These are phyloP conservation scores for Drosophila truncata DNA, from an alignment of 1,140 invertebrate genomes.

Conservation along the genomic window DNA sequence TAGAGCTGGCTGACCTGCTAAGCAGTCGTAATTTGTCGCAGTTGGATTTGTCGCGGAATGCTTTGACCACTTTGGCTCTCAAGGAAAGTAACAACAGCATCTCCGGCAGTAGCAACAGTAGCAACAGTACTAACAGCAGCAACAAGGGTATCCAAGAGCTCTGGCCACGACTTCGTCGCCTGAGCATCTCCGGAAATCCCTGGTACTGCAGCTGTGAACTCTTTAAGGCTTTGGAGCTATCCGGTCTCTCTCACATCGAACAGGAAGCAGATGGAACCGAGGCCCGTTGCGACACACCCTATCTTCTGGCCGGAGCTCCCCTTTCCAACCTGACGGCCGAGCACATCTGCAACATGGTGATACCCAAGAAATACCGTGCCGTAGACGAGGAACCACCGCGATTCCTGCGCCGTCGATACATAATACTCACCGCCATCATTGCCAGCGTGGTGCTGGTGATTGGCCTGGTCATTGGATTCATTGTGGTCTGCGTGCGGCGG, in stretches of 20 bases:
- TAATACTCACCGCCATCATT: conserved; percentile 77
- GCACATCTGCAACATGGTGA: conserved; percentile 69
- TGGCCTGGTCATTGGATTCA: conserved; percentile 77
- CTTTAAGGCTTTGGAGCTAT: conserved; percentile 55
- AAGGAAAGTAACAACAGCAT: conserved; percentile 23
- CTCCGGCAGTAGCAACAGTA: background rate
- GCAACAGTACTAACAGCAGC: background rate
- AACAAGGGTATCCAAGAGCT: background rate
- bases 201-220: conserved; percentile 88
- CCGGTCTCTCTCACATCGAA: conserved; percentile 40
- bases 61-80: conserved; percentile 84
- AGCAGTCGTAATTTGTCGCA: conserved; percentile 61
- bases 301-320: conserved; percentile 61
- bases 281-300: conserved; percentile 76
- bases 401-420: conserved; percentile 76
- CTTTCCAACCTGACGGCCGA: conserved; percentile 70
- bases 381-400: conserved; percentile 77
- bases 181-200: conserved; percentile 87
- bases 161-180: conserved; percentile 81
- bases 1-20: conserved; percentile 62
- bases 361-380: conserved; percentile 71
- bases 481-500: conserved; percentile 72
- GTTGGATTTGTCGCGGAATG: conserved; percentile 85
- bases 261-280: conserved; percentile 8
- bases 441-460: conserved; percentile 74